Conservation (phyloP, 2,888 invertebrate species). For the Chrysolina haemoptera region DNA sequence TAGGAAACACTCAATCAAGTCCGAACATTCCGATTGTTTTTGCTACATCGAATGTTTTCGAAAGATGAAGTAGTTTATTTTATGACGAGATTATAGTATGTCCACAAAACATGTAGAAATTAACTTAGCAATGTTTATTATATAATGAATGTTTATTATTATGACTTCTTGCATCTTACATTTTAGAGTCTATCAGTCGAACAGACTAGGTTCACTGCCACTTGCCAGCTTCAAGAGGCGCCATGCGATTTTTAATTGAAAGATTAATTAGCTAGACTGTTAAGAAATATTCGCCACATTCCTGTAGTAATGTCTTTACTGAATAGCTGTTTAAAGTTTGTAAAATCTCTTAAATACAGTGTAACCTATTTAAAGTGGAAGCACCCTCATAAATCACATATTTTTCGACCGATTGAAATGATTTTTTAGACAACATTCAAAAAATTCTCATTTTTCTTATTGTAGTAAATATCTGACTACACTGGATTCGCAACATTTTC, state of each 20-base stretch:
- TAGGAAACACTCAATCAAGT: conserved; percentile 27
- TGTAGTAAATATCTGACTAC: too few relatives aligned
- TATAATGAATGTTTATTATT: neutral
- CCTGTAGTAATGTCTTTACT: neutral
- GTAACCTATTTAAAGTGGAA: too few relatives aligned
- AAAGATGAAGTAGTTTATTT: conserved; percentile 22
- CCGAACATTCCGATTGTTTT: conserved; percentile 23
- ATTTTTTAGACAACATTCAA: too few relatives aligned
- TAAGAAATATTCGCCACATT: conserved; percentile 1
- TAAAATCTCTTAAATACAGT: neutral
- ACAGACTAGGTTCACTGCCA: conserved; percentile 4
- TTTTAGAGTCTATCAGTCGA: neutral
- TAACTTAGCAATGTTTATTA: neutral
- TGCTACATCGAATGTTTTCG: conserved; percentile 24
- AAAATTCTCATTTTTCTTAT: too few relatives aligned
- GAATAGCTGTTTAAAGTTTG: neutral
- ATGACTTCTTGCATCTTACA: conserved; percentile 8
- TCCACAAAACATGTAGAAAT: conserved; percentile 7
- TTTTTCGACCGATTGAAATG: too few relatives aligned
- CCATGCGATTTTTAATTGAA: conserved; percentile 14
- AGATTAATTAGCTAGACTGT: conserved; percentile 16
- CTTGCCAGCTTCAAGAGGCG: neutral
- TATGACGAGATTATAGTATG: neutral
- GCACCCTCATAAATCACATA: too few relatives aligned
- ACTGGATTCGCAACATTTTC: too few relatives aligned